Evolutionary conservation across 2,797 vertebrate species (phyloP), one percentile per base, ranked within the genome.

Genomic region (Staurois parvus): DNA sequence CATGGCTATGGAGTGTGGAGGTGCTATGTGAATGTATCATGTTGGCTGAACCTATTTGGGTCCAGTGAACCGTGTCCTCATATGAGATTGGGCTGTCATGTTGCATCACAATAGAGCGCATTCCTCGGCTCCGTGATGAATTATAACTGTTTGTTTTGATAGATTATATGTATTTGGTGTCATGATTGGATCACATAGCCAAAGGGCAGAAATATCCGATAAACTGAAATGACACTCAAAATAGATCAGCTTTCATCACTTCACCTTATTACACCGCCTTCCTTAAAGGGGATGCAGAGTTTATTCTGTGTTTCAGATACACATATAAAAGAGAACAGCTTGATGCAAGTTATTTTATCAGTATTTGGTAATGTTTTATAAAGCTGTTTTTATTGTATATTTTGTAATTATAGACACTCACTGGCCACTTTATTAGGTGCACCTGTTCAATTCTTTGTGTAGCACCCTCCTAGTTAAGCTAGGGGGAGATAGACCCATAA

Each of bases 41-140:
- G 28, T 21, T 37, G n/a, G 0, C 66, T 56, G 67, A 80, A 81
- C 68, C 79, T 72, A 72, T 81, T 59, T 59, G 28, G 67, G 24
- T 11, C 68, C 48, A 62, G 48, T 81, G 45, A 81, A 59, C 79
- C 68, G 11, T 81, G 32, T 62, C 68, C 9, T 72, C 68, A 81
- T 3, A 72, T 59, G 70, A 72, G 32, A 72, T 81, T 72, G 68
- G 48, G 37, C 79, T 81, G 79, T 72, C 79, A 40, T 59, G 45
- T 28, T 72, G 48, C 67, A 32, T 59, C 68, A 81, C 30, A 59
- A 59, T 28, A 21, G 24, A 52, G 30, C n/a, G 3, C 30, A 40
- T 72, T 81, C 28, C 26, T 34, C 15, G 17, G 13, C 68, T 40
- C 45, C 24, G 3, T 72, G 68, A 81, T 81, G 45, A 81, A 59